Evolutionary conservation across 2,113 vertebrate species (phyloP).

Genomic region (Heterocephalus glaber): DNA sequence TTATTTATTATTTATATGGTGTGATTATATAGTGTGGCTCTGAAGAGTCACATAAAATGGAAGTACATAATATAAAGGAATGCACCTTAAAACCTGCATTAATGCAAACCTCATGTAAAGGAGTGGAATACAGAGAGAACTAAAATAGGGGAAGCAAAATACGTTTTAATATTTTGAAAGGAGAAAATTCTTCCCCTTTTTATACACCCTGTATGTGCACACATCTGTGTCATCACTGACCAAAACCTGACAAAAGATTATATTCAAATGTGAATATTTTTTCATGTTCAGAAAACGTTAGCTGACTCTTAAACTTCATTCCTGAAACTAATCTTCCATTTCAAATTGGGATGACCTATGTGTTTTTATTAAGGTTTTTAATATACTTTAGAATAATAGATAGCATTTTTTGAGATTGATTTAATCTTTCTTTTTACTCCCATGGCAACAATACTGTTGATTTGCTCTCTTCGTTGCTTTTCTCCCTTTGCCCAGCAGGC

Average conservation of each 20-base stretch:
- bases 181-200: constrained; percentile 17
- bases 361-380: constrained; percentile 60
- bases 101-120: constrained; percentile 72
- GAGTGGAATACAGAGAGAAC: constrained; percentile 35
- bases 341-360: constrained; percentile 45
- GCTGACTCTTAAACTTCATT: constrained; percentile 32
- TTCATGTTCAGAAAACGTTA: constrained; percentile 39
- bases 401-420: constrained; percentile 30
- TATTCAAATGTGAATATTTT: constrained; percentile 28
- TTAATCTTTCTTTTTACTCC: constrained; percentile 43
- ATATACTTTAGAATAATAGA: constrained; percentile 47
- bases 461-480: neutral
- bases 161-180: constrained; percentile 26
- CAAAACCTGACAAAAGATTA: constrained; percentile 9
- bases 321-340: constrained; percentile 30
- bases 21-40: constrained; percentile 69
- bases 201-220: neutral
- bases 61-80: constrained; percentile 73
- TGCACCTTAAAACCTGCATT: constrained; percentile 65
- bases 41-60: constrained; percentile 72
- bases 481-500: neutral
- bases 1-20: constrained; percentile 77
- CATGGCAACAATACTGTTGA: constrained; percentile 18
- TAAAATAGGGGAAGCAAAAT: constrained; percentile 48
- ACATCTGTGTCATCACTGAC: neutral